Percentiles rank a stretch among this genome's conserved stretches.
Evolutionary conservation across 2,113 vertebrate species (phyloP).

Genomic region (western clawed frog (Xenopus tropicalis)): DNA sequence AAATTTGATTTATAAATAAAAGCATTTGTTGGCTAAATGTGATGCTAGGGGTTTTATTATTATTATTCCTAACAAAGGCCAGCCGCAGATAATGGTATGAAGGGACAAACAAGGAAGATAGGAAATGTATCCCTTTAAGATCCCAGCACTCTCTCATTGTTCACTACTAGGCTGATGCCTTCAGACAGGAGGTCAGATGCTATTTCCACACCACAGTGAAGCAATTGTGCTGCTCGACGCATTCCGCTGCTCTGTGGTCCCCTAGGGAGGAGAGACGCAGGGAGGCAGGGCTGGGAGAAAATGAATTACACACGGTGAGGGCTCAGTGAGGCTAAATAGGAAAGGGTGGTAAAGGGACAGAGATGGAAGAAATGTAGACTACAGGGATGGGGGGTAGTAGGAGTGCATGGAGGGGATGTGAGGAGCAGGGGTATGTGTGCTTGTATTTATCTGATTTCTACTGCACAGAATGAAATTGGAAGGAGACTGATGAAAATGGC

Average conservation of each 20-base stretch:
- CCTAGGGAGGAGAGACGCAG: slow-evolving; percentile 30
- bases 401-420: background rate
- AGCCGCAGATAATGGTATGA: too few relatives aligned
- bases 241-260: slow-evolving; percentile 4
- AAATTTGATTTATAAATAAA: too few relatives aligned
- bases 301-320: slow-evolving; percentile 29
- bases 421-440: background rate
- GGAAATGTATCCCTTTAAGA: slow-evolving; percentile 8
- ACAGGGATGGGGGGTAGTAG: slow-evolving; percentile 1
- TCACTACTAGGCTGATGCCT: slow-evolving; percentile 26
- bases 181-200: slow-evolving; percentile 39
- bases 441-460: background rate
- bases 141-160: slow-evolving; percentile 10
- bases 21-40: too few relatives aligned
- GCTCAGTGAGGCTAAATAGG: slow-evolving; percentile 5
- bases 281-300: slow-evolving; percentile 24
- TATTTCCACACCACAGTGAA: slow-evolving; percentile 31
- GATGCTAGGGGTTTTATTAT: too few relatives aligned
- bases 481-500: background rate
- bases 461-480: background rate
- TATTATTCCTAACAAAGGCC: too few relatives aligned
- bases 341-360: background rate
- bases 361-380: slow-evolving; percentile 7
- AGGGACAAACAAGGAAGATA: background rate
- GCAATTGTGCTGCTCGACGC: slow-evolving; percentile 31